Percentiles rank a stretch among this genome's conserved stretches.
These are phyloP conservation scores for Electrophaes corylata DNA, from an alignment of 2,888 invertebrate genomes.

Conservation along the genomic window DNA sequence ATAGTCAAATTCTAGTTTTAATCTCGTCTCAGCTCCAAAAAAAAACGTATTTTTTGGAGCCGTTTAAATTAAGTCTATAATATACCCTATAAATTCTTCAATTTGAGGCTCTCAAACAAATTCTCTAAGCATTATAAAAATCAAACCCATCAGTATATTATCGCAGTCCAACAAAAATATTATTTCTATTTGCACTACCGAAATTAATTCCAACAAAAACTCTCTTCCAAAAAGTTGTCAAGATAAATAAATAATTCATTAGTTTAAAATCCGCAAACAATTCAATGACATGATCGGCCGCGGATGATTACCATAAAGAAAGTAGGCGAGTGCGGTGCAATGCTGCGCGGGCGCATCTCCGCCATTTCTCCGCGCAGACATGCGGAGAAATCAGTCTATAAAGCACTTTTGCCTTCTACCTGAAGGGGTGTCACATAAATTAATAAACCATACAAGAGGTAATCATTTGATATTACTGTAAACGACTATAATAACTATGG, in stretches of 20 bases:
- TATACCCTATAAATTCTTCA: too few species aligned
- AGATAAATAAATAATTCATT: slow-evolving; percentile 17
- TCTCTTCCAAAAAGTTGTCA: too few species aligned
- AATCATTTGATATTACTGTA: not conserved
- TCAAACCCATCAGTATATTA: too few species aligned
- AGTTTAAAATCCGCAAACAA: slow-evolving; percentile 24
- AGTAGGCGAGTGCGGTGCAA: slow-evolving; percentile 51
- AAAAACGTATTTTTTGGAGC: too few species aligned
- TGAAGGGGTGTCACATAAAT: slow-evolving; percentile 16
- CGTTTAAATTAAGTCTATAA: too few species aligned
- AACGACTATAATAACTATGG: too few species aligned
- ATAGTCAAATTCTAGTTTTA: too few species aligned
- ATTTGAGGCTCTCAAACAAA: too few species aligned
- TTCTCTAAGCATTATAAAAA: too few species aligned
- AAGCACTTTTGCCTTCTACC: slow-evolving; percentile 47
- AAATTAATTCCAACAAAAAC: not conserved
- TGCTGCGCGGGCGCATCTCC: slow-evolving; percentile 32
- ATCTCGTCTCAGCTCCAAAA: too few species aligned
- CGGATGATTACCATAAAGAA: slow-evolving; percentile 67
- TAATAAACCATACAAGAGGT: too few species aligned
- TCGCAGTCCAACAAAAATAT: too few species aligned
- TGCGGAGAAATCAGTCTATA: slow-evolving; percentile 38
- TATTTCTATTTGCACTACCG: not conserved
- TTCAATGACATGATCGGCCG: slow-evolving; percentile 32
- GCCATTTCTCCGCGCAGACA: slow-evolving; percentile 28